These are phyloP conservation scores for Ascidia mentula DNA, from an alignment of 23 tunicate species.

Conservation along the genomic window DNA sequence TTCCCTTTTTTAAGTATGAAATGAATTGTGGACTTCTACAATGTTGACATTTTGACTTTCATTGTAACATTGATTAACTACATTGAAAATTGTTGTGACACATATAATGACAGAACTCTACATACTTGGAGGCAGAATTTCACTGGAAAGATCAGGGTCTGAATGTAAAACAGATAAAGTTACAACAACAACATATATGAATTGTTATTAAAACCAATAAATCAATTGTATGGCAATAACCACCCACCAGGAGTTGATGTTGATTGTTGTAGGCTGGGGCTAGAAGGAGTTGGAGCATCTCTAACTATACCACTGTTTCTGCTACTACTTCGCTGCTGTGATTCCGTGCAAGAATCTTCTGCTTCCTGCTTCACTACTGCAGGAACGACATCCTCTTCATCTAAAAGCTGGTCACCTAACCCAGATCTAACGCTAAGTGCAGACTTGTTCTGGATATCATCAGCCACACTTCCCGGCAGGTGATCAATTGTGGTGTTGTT, in stretches of 20 bases:
- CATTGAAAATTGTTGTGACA: too few relatives aligned
- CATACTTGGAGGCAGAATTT: not conserved
- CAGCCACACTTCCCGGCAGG: not conserved
- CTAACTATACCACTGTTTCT: conserved; percentile 25
- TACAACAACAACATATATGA: not conserved
- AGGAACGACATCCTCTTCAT: conserved; percentile 37
- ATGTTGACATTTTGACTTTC: too few relatives aligned
- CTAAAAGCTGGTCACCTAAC: conserved; percentile 42
- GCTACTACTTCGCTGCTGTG: not conserved
- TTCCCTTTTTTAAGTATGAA: too few relatives aligned
- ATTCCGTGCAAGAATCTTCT: conserved; percentile 33
- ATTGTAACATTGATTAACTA: too few relatives aligned
- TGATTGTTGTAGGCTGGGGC: not conserved
- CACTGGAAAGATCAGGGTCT: not conserved
- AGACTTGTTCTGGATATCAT: not conserved
- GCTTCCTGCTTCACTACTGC: conserved; percentile 16
- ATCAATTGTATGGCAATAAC: not conserved
- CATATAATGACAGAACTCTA: too few relatives aligned
- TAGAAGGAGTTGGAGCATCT: conserved; percentile 19
- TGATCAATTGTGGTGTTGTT: too few relatives aligned
- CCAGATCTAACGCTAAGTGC: conserved; percentile 38
- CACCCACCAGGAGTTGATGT: not conserved
- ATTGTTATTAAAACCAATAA: not conserved
- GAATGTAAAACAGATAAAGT: not conserved
- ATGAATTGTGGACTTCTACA: too few relatives aligned